These are phyloP conservation scores for Heteromormyrus szaboi DNA, from an alignment of 2,797 vertebrate genomes.

Conservation along the genomic window DNA sequence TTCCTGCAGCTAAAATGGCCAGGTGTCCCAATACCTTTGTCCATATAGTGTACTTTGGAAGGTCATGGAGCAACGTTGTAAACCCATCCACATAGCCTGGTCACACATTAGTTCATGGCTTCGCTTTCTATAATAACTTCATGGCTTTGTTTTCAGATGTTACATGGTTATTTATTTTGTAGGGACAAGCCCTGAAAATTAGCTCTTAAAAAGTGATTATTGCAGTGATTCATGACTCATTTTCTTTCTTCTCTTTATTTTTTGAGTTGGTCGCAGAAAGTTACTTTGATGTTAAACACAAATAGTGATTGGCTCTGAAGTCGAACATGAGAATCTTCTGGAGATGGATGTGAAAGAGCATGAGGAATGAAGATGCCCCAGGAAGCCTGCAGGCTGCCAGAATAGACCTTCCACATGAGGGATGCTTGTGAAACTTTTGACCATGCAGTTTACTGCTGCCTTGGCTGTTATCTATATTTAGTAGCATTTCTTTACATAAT, in stretches of 20 bases:
- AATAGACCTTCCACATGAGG: not conserved
- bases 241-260: not conserved
- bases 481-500: not conserved
- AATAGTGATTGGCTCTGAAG: not conserved
- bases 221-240: not conserved
- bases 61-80: not conserved
- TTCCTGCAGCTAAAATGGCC: not conserved
- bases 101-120: not conserved
- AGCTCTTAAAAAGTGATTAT: not conserved
- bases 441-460: not conserved
- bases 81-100: not conserved
- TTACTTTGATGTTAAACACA: not conserved
- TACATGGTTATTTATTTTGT: not conserved
- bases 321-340: not conserved
- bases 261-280: not conserved
- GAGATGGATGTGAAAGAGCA: not conserved
- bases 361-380: not conserved
- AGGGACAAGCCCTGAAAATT: not conserved
- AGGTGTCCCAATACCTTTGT: not conserved
- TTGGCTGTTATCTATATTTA: conserved; percentile 5
- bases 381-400: not conserved
- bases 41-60: not conserved
- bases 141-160: not conserved
- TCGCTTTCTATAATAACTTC: not conserved
- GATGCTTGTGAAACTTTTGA: not conserved